Percentiles rank a stretch among this genome's conserved stretches.
phyloP scores from a whole-genome alignment of 2,888 invertebrate species.

The Leuctra nigra region DNA sequence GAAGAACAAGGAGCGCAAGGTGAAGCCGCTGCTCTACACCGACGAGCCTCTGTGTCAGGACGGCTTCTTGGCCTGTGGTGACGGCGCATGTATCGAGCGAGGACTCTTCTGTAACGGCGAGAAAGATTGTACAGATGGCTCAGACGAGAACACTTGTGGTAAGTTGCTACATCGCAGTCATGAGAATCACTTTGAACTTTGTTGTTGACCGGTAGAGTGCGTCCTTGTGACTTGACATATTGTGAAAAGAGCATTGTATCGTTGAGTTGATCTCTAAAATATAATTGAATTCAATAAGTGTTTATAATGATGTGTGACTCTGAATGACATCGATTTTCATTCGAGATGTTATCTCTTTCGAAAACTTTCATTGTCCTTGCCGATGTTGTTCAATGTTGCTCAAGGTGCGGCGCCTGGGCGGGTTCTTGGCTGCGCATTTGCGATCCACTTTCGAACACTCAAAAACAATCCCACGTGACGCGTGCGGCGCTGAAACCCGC shows the following conservation, averaged over 20 bases:
- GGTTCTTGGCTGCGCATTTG: too few relatives aligned
- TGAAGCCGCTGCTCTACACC: slow-evolving; percentile 79
- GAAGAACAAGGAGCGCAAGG: slow-evolving; percentile 82
- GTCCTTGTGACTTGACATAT: background rate
- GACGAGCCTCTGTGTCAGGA: slow-evolving; percentile 83
- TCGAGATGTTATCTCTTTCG: slow-evolving; percentile 4
- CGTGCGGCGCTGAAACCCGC: background rate
- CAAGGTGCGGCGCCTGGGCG: slow-evolving; percentile 9
- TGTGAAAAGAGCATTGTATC: too few relatives aligned
- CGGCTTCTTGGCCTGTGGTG: slow-evolving; percentile 81
- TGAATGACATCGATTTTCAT: background rate
- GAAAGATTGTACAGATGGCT: slow-evolving; percentile 81
- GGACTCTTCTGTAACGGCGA: slow-evolving; percentile 92
- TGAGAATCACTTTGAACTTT: too few relatives aligned
- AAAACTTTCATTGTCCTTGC: slow-evolving; percentile 18
- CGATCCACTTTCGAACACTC: slow-evolving; percentile 12
- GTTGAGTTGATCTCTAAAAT: too few relatives aligned
- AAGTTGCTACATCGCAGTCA: too few relatives aligned
- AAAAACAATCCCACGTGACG: slow-evolving; percentile 7
- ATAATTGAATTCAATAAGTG: too few relatives aligned
- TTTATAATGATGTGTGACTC: too few relatives aligned
- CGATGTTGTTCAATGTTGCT: slow-evolving; percentile 8
- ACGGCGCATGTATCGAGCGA: slow-evolving; percentile 77
- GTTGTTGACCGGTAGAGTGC: background rate
- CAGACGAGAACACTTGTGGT: slow-evolving; percentile 89